Evolutionary conservation across 2,888 invertebrate species (phyloP), one percentile per base, ranked within the genome.

Genomic region (Dorcus hopei): DNA sequence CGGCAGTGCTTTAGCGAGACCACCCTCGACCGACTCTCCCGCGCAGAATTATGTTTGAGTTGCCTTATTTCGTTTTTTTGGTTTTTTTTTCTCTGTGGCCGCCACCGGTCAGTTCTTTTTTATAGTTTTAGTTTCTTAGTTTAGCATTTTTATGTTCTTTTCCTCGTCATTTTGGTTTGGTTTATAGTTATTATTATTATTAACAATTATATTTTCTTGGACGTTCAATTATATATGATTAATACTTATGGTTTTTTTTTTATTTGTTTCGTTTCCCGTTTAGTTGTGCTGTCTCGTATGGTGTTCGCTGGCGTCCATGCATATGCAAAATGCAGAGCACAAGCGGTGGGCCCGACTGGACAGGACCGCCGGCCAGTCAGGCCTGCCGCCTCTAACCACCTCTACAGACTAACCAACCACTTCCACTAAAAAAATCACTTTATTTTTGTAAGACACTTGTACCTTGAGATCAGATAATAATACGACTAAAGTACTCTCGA

Each of bases 401-500:
- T 69, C 71, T 68, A 70, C 68, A 73, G 71, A 76, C 75, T 77
- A 77, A 77, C 75, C 72, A 74, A 72, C 73, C 76, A 75, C 72
- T 73, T 75, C 72, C 73, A 72, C 71, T 69, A 69, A 72, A 70
- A 70, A 61, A 69, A 67, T 71, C 69, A 72, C 67, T 75, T 76
- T 75, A 75, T 75, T 75, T 75, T 77, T 76, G 65, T 70, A 69
- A 73, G 67, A 71, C 64, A 69, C 68, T 70, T 67, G 71, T 73
- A 72, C 71, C 70, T 72, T 72, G 68, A 71, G 66, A 69, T 70
- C 68, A 68, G 63, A 67, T 68, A 66, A 65, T 66, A 65, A 68
- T 64, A 63, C 52, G 62, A 65, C 56, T 58, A 54, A 64, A 61
- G 63, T 67, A 68, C 66, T 65, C 65, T 64, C 60, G 61, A 53